Evolutionary conservation across 2,888 invertebrate species (phyloP).

Genomic region (Drosophila heteroneura): DNA sequence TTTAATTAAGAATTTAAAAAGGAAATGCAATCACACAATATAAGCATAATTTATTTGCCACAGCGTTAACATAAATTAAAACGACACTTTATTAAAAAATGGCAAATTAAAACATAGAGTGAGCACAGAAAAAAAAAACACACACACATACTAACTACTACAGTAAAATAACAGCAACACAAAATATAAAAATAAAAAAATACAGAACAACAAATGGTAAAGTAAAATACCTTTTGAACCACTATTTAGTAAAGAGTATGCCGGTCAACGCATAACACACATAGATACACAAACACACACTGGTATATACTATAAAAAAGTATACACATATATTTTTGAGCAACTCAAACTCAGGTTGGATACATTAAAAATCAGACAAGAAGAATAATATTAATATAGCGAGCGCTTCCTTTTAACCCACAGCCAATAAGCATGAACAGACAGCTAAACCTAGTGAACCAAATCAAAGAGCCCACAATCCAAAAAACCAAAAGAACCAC

Average conservation of each 20-base stretch:
- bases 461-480: slow-evolving; percentile 48
- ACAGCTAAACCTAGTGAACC: slow-evolving; percentile 46
- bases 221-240: slow-evolving; percentile 40
- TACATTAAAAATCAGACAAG: slow-evolving; percentile 79
- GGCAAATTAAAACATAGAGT: slow-evolving; percentile 74
- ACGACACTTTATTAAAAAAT: slow-evolving; percentile 51
- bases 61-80: slow-evolving; percentile 42
- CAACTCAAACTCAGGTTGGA: slow-evolving; percentile 82
- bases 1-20: slow-evolving; percentile 70
- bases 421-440: slow-evolving; percentile 63
- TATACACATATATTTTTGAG: slow-evolving; percentile 73
- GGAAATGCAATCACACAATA: slow-evolving; percentile 60
- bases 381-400: slow-evolving; percentile 73
- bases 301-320: slow-evolving; percentile 38
- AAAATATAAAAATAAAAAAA: slow-evolving; percentile 12
- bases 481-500: slow-evolving; percentile 48
- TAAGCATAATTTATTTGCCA: slow-evolving; percentile 50
- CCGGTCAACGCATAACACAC: slow-evolving; percentile 45
- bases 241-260: slow-evolving; percentile 63
- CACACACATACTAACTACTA: slow-evolving; percentile 54
- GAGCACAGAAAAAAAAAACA: slow-evolving; percentile 66
- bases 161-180: slow-evolving; percentile 30
- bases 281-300: slow-evolving; percentile 31
- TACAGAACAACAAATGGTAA: slow-evolving; percentile 28
- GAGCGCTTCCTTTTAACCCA: slow-evolving; percentile 80